These are phyloP conservation scores for Triplophysa tibetana DNA, from an alignment of 2,113 vertebrate species.

Conservation along the genomic window DNA sequence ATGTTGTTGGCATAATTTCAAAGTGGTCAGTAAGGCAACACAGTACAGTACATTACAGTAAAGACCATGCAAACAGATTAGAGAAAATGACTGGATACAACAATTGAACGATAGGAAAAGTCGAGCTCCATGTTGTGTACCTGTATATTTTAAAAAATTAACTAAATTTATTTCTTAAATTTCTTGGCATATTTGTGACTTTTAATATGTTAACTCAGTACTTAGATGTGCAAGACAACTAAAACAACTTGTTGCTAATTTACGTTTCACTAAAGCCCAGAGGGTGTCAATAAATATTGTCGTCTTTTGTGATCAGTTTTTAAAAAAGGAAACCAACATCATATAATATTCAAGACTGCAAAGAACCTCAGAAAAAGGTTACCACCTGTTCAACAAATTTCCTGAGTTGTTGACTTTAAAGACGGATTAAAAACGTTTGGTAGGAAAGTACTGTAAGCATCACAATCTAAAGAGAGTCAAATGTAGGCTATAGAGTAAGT, in stretches of 20 bases:
- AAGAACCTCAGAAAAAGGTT: constrained; percentile 21
- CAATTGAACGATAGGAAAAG: constrained; percentile 29
- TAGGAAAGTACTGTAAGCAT: constrained; percentile 34
- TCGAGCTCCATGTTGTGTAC: constrained; percentile 22
- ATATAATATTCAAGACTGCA: background rate
- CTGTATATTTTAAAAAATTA: constrained; percentile 20
- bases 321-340: background rate
- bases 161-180: background rate
- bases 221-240: background rate
- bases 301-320: too few relatives aligned
- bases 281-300: too few relatives aligned
- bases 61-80: constrained; percentile 57
- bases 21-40: constrained; percentile 68
- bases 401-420: constrained; percentile 45
- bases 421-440: constrained; percentile 35
- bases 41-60: constrained; percentile 45
- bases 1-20: constrained; percentile 47
- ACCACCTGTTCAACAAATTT: constrained; percentile 38
- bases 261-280: background rate
- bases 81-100: constrained; percentile 44
- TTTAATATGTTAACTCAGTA: background rate
- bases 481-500: constrained; percentile 21
- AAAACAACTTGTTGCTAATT: background rate
- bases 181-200: background rate
- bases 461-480: constrained; percentile 38